Evolutionary conservation across 2,888 invertebrate genomes (phyloP).

Genomic region (Torymus aiolomorphi): DNA sequence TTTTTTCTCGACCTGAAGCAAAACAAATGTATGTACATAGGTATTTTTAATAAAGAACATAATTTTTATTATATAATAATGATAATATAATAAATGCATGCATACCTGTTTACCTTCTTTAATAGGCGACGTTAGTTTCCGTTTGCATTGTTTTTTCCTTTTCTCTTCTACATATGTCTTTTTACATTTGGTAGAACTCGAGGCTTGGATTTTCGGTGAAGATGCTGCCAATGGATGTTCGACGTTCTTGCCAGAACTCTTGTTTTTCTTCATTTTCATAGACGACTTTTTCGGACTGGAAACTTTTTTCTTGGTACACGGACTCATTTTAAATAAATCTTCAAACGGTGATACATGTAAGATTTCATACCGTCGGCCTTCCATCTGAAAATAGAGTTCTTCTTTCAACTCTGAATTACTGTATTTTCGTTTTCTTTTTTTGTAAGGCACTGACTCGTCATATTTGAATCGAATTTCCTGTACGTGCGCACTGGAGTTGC

Average conservation of each 20-base stretch:
- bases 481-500: conserved; percentile 44
- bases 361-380: conserved; percentile 22
- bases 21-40: conserved; percentile 16
- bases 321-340: conserved; percentile 67
- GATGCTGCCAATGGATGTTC: conserved; percentile 67
- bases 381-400: no score
- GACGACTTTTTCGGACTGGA: conserved; percentile 50
- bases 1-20: conserved; percentile 64
- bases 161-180: conserved; percentile 42
- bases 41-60: no score
- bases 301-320: conserved; percentile 61
- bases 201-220: conserved; percentile 62
- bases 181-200: not conserved
- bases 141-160: conserved; percentile 63
- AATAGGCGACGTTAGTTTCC: conserved; percentile 59
- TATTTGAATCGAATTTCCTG: conserved; percentile 60
- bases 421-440: conserved; percentile 65
- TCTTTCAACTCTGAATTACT: conserved; percentile 63
- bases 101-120: conserved; percentile 64
- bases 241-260: conserved; percentile 16
- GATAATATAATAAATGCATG: conserved; percentile 4
- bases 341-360: conserved; percentile 63
- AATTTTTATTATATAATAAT: conserved; percentile 4
- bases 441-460: conserved; percentile 62
- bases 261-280: conserved; percentile 29